Evolutionary conservation across 2,888 invertebrate genomes (phyloP), one percentile per base, ranked within the genome.

Genomic region (Ceramica pisi): DNA sequence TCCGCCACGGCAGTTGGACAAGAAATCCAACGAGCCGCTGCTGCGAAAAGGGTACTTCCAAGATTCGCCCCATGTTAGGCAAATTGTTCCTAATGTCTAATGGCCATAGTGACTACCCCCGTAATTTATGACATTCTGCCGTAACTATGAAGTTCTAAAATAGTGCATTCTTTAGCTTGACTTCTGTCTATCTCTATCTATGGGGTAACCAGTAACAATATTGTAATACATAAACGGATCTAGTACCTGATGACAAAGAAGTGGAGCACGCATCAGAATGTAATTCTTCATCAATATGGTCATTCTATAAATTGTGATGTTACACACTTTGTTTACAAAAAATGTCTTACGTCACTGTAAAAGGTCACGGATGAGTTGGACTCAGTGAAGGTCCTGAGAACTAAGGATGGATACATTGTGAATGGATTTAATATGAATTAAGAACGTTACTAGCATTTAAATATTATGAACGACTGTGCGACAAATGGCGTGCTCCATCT

Each of bases 341-440:
- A 82, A 81, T 68, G 60, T 78, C 12, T 86, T 76, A 76, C 82
- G 70, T 81, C 84, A 81, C 19, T n/a, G 46, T 7, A 56, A 76
- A 86, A 86, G 79, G 79, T 84, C 86, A 76, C 21, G 65, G 82
- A 80, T 85, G 86, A 81, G 76, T 63, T 71, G 68, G 53, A 63
- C 44, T 61, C 26, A 51, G 63, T 70, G 71, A 84, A 86, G 86
- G 81, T 76, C 79, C 73, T 82, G 81, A 65, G 86, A 86, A 85
- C 67, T 67, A 38, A 57, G 57, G 60, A 75, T 72, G 23, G 26
- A 55, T 31, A 55, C 19, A 31, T 55, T 5, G 19, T 41, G 14
- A 41, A 41, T 41, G 10, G 35, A 44, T 77, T 71, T 78, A 14
- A 59, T 59, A 21, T 51, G 4, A 48, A 48, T 57, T 48, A 53